Evolutionary conservation across 2,797 vertebrate species (phyloP).

Genomic region (Okamejei kenojei): DNA sequence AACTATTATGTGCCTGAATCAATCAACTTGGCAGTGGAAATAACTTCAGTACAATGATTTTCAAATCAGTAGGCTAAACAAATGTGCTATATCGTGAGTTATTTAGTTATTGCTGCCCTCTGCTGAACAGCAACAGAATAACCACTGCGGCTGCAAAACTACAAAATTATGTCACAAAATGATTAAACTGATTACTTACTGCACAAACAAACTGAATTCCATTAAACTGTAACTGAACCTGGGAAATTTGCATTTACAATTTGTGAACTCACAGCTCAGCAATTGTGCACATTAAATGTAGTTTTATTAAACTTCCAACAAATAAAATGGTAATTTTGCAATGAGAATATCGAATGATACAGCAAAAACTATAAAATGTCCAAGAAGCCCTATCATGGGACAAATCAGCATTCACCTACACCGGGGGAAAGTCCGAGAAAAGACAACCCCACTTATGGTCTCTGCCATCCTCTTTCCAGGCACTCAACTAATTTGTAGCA

Average conservation of each 20-base stretch:
- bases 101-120: neutral
- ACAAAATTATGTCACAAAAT: neutral
- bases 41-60: neutral
- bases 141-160: neutral
- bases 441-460: no score
- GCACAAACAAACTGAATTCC: neutral
- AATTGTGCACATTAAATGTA: neutral
- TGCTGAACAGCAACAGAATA: neutral
- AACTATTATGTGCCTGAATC: no score
- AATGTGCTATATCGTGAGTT: neutral
- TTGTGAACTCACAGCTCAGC: neutral
- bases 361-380: no score
- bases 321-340: neutral
- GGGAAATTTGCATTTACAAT: neutral
- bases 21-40: no score
- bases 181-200: neutral
- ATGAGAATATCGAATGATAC: neutral
- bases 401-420: no score
- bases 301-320: neutral
- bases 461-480: no score
- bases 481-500: no score
- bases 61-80: neutral
- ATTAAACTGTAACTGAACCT: neutral
- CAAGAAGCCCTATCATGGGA: no score
- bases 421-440: no score